phyloP scores from a whole-genome alignment of 2,113 vertebrate species.

The Syrrhaptes paradoxus region DNA sequence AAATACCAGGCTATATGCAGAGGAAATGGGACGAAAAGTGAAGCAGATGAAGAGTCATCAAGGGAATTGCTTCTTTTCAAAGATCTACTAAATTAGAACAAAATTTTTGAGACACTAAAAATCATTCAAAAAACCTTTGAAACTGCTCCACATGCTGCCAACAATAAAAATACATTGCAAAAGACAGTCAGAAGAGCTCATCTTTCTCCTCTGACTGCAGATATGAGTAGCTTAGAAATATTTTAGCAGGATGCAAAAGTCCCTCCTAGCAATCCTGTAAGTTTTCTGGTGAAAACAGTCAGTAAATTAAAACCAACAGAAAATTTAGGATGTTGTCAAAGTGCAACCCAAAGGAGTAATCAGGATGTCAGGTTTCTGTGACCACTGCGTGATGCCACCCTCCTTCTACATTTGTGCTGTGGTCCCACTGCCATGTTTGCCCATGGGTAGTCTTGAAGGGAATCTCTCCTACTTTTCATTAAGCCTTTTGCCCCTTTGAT shows the following conservation, averaged over 20 bases:
- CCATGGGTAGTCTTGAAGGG: fast-evolving
- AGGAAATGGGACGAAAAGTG: background rate
- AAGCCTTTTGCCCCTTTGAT: background rate
- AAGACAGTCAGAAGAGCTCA: background rate
- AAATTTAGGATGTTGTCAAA: background rate
- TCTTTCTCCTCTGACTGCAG: background rate
- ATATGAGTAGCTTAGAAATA: background rate
- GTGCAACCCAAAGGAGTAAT: background rate
- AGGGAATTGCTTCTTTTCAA: slow-evolving; percentile 8
- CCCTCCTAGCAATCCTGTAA: background rate
- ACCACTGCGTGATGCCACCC: background rate
- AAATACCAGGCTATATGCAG: background rate
- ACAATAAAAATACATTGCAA: background rate
- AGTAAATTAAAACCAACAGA: background rate
- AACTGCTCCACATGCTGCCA: background rate
- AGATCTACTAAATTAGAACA: background rate
- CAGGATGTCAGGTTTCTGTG: background rate
- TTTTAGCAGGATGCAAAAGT: background rate
- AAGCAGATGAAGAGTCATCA: background rate
- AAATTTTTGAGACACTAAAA: background rate
- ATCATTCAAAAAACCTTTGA: background rate
- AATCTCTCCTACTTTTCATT: background rate
- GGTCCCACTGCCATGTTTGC: fast-evolving
- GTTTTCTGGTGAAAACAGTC: background rate
- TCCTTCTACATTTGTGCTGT: background rate